Percentiles rank a stretch among this genome's conserved stretches.
phyloP scores from a whole-genome alignment of 2,797 vertebrate genomes.

The Phrynocephalus forsythii region DNA sequence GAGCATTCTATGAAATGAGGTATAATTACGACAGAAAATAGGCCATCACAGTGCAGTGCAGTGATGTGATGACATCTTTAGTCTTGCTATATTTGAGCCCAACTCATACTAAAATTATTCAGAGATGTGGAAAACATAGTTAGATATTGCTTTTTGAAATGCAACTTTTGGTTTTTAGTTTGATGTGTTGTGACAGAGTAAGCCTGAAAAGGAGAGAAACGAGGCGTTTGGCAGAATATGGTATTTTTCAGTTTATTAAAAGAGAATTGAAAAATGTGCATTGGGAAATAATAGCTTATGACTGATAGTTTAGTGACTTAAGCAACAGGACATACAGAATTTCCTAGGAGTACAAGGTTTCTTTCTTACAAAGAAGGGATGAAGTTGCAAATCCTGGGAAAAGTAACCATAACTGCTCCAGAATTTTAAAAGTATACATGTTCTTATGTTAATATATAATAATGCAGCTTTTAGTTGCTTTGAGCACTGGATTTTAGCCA shows the following conservation, averaged over 20 bases:
- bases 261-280: conserved; percentile 1
- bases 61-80: neutral
- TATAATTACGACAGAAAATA: neutral
- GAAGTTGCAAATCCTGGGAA: neutral
- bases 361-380: neutral
- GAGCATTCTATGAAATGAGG: neutral
- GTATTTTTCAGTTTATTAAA: conserved; percentile 7
- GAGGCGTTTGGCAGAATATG: neutral
- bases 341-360: neutral
- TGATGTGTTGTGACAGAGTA: neutral
- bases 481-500: neutral
- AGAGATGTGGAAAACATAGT: neutral
- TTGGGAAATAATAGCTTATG: neutral
- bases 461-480: neutral
- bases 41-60: neutral
- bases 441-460: neutral
- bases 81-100: neutral
- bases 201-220: neutral
- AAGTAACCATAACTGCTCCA: neutral
- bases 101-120: conserved; percentile 1
- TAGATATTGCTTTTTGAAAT: neutral
- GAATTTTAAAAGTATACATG: neutral
- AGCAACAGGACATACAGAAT: neutral
- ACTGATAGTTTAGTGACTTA: neutral
- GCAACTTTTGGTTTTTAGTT: neutral